Conservation (phyloP, 1,140 invertebrate genomes). For the Capitella teleta region DNA sequence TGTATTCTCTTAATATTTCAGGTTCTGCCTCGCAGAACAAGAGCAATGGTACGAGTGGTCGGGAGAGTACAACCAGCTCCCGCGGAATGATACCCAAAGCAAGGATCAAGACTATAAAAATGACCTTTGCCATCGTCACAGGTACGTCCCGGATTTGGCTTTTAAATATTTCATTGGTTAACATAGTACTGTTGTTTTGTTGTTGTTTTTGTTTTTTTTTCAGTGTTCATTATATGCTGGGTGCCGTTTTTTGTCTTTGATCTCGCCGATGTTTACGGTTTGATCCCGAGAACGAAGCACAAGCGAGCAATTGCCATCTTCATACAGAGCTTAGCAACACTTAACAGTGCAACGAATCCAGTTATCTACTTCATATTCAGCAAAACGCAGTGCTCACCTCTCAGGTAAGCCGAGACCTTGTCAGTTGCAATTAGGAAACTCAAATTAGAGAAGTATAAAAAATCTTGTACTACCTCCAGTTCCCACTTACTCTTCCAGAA, state of each 20-base stretch:
- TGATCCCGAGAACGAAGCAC: slow-evolving; percentile 66
- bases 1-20: too few species aligned
- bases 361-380: slow-evolving; percentile 91
- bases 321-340: slow-evolving; percentile 80
- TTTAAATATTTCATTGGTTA: too few species aligned
- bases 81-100: slow-evolving; percentile 81
- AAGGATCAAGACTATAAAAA: slow-evolving; percentile 94
- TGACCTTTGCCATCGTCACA: slow-evolving; percentile 91
- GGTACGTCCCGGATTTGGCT: too few species aligned
- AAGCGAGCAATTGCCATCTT: slow-evolving; percentile 76
- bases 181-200: background rate
- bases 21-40: too few species aligned
- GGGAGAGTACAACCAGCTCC: slow-evolving; percentile 32
- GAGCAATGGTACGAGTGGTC: too few species aligned
- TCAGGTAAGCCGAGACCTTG: too few species aligned
- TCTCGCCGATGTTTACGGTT: slow-evolving; percentile 77
- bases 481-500: too few species aligned
- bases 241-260: slow-evolving; percentile 91
- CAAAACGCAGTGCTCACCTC: slow-evolving; percentile 71
- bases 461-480: too few species aligned
- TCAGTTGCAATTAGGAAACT: too few species aligned
- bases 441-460: too few species aligned
- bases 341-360: slow-evolving; percentile 90
- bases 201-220: too few species aligned
- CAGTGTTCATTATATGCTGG: slow-evolving; percentile 92